A percentile compares a stretch with the other conserved stretches of the same genome.
phyloP scores from a whole-genome alignment of 2,797 vertebrate genomes.

The Ceyx erithaca region DNA sequence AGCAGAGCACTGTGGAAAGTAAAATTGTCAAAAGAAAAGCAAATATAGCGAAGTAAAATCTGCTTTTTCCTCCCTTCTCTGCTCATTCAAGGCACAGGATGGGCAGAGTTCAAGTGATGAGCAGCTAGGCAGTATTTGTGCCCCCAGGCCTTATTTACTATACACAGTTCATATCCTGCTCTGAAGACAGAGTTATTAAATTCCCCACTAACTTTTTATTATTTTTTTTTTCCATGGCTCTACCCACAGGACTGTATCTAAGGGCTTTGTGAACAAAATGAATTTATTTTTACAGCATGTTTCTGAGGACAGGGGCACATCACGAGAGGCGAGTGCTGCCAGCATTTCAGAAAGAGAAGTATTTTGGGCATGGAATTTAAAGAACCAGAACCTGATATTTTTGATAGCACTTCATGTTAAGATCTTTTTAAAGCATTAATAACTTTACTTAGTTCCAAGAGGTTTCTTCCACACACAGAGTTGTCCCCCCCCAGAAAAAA shows the following conservation, averaged over 20 bases:
- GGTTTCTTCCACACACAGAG: not conserved
- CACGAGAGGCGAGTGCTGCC: not conserved
- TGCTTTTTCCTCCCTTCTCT: not conserved
- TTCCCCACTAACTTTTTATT: conserved; percentile 31
- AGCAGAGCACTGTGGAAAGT: not conserved
- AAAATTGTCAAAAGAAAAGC: not conserved
- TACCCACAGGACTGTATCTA: not conserved
- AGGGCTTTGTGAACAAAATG: conserved; percentile 30
- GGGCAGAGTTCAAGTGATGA: conserved; percentile 44
- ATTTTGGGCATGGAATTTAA: conserved; percentile 2
- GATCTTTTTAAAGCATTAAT: not conserved
- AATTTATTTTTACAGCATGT: conserved; percentile 37
- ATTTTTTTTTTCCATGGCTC: not conserved
- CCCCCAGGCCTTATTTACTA: conserved; percentile 65
- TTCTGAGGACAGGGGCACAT: not conserved
- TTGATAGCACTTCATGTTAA: not conserved
- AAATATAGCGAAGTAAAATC: not conserved
- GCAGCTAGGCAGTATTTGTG: conserved; percentile 20
- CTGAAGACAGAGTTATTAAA: conserved; percentile 58
- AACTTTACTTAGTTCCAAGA: not conserved
- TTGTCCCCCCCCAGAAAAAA: not conserved
- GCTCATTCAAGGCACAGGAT: not conserved
- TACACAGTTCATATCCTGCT: conserved; percentile 68
- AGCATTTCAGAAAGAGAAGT: not conserved
- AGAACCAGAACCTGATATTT: not conserved